Percentiles rank a stretch among this genome's conserved stretches.
Conservation (phyloP, 2,113 vertebrate genomes). For the Rallus limicola region DNA sequence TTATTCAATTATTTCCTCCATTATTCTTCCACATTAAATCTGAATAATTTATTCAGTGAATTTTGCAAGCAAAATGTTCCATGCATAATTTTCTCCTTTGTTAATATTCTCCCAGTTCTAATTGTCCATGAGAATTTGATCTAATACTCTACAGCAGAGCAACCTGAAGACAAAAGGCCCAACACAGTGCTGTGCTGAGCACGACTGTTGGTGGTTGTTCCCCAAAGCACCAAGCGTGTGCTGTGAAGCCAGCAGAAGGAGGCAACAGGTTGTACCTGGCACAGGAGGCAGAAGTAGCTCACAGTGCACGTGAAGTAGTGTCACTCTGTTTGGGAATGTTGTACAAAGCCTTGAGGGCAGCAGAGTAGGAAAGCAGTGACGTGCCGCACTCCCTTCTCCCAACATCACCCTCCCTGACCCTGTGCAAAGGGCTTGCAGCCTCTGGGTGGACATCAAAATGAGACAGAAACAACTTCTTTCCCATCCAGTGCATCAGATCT, state of each 20-base stretch:
- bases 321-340: not conserved
- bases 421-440: not conserved
- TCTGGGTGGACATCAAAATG: not conserved
- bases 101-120: constrained; percentile 57
- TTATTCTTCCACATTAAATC: constrained; percentile 65
- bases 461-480: not conserved
- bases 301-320: fast-evolving
- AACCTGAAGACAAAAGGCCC: not conserved
- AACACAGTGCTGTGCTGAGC: not conserved
- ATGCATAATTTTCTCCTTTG: constrained; percentile 61
- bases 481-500: not conserved
- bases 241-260: not conserved
- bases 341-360: not conserved
- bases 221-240: not conserved
- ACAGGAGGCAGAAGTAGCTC: not conserved
- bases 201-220: not conserved
- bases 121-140: constrained; percentile 62
- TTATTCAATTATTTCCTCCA: constrained; percentile 70
- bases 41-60: constrained; percentile 74
- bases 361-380: fast-evolving
- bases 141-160: constrained; percentile 13
- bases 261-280: not conserved
- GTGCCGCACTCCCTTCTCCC: not conserved
- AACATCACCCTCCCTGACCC: not conserved
- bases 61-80: constrained; percentile 69